Conservation (phyloP, 2,888 invertebrate species). For the Lydus trimaculatus region DNA sequence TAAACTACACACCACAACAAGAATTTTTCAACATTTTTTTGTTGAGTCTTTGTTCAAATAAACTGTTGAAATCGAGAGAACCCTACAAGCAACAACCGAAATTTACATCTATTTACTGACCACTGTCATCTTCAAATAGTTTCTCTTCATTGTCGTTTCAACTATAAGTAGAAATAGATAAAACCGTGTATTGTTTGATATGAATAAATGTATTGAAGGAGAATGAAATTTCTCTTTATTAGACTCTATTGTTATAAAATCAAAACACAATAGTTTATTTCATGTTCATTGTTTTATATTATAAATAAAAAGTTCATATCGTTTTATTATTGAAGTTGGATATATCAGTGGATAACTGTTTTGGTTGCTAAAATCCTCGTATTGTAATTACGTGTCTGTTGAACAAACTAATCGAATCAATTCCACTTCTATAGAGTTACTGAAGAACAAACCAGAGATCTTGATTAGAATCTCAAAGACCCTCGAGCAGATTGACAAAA, state of each 20-base stretch:
- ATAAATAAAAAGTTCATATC: neutral
- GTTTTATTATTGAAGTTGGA: neutral
- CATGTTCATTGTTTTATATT: neutral
- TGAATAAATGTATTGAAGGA: neutral
- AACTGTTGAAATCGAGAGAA: neutral
- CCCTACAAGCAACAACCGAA: neutral
- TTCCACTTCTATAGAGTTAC: neutral
- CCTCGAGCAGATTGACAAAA: neutral
- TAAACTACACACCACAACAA: neutral
- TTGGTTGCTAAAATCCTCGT: neutral
- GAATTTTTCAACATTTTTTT: neutral
- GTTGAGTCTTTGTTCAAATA: neutral
- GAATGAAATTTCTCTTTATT: neutral
- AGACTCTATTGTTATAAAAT: neutral
- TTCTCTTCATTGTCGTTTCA: neutral
- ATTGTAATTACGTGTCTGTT: neutral
- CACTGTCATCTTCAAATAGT: slow-evolving; percentile 2
- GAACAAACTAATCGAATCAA: neutral
- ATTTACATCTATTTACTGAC: neutral
- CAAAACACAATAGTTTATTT: neutral
- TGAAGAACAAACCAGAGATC: neutral
- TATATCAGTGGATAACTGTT: neutral
- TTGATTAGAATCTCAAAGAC: neutral
- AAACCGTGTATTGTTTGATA: neutral
- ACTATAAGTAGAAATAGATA: neutral